Evolutionary conservation across 1,140 invertebrate species (phyloP), one percentile per base, ranked within the genome.

Genomic region (Drosophila ironensis): DNA sequence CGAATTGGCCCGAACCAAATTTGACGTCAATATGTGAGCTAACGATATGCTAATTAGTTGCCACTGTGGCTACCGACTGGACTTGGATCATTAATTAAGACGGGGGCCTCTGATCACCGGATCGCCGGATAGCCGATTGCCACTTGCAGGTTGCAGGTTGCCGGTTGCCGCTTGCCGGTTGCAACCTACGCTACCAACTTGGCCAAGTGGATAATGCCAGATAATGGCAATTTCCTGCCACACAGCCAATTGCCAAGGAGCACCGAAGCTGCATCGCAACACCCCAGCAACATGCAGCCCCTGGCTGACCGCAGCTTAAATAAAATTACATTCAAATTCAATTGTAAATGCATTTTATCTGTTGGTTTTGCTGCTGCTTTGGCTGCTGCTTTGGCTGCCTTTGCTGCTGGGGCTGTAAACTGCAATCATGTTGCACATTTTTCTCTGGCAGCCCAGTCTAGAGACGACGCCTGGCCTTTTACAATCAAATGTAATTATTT

Each of bases 281-380:
- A 46, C 45, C 56, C 22, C 20, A 52, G 69, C 75, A 72, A 57
- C 60, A 50, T 20, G 46, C 30, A 60, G 60, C 57, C 75, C 71
- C 80, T 72, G 75, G 76, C 81, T 87, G 81, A 87, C 81, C 81
- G 73, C 81, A 87, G 64, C 81, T 87, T 87, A 87, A 87, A 87
- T 87, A 86, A 87, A 87, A 87, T 87, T 87, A 87, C 82, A 87
- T 87, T 87, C 77, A 87, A 87, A 87, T 87, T 87, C 82, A 87
- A 87, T 87, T 87, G 82, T 87, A 87, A 87, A 87, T 87, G 82
- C 82, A 87, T 87, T 87, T 87, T 87, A 87, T 87, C 82, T 87
- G 82, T 87, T 88, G 86, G 76, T 77, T 82, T 87, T 87, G 63
- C 68, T 57, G 56, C 50, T 59, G 12, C 20, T 56, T 38, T 11